Evolutionary conservation across 1,140 invertebrate genomes (phyloP).

Genomic region (Trachelipus rathkii): DNA sequence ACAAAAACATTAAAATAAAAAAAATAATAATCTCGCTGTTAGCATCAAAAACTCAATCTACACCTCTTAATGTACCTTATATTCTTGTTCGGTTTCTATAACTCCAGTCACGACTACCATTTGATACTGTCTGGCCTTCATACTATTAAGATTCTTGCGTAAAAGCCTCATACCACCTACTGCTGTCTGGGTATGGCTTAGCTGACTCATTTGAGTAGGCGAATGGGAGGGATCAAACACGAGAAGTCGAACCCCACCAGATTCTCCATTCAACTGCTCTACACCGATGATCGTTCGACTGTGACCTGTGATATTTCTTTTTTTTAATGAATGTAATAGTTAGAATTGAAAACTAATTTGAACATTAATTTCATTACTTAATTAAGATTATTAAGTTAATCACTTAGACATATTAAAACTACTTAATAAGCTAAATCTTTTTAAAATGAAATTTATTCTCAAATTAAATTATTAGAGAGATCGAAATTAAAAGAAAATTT

Average conservation of each 20-base stretch:
- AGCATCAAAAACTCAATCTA: too few species aligned
- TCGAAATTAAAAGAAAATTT: too few species aligned
- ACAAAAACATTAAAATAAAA: background rate
- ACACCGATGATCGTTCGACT: constrained; percentile 84
- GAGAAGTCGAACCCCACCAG: constrained; percentile 65
- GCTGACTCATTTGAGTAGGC: constrained; percentile 67
- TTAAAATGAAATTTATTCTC: too few species aligned
- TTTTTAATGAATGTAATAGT: too few species aligned
- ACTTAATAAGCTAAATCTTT: too few species aligned
- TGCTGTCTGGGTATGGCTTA: constrained; percentile 48
- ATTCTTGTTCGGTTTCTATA: constrained; percentile 65
- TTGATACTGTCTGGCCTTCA: constrained; percentile 82
- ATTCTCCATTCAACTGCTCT: constrained; percentile 63
- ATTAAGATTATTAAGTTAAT: too few species aligned
- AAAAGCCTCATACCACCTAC: constrained; percentile 56
- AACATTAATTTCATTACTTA: too few species aligned
- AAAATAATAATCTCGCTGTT: too few species aligned
- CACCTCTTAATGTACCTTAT: constrained; percentile 28
- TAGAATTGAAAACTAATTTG: too few species aligned
- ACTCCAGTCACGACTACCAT: constrained; percentile 72
- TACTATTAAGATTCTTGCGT: constrained; percentile 65
- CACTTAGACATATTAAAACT: too few species aligned
- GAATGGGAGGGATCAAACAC: constrained; percentile 83
- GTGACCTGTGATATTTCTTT: constrained; percentile 61
- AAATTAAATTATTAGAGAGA: too few species aligned